Evolutionary conservation across 2,113 vertebrate genomes (phyloP).

Genomic region (Xyliphius kryptos): DNA sequence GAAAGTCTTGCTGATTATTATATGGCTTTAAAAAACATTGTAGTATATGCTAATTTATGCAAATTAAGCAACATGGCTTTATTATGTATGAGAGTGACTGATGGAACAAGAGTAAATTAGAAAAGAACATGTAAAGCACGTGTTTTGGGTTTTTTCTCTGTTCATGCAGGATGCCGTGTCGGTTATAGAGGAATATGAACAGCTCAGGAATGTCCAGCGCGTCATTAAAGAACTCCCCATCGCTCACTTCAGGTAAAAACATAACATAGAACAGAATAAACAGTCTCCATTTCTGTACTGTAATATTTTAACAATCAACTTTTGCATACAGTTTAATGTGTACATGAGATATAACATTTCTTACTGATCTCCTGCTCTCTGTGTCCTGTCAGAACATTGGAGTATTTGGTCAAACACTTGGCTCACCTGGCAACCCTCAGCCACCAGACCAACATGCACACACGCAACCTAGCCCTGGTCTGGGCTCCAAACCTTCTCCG

Average conservation of each 20-base stretch:
- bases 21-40: too few relatives aligned
- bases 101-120: too few relatives aligned
- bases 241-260: constrained; percentile 87
- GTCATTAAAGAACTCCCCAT: constrained; percentile 86
- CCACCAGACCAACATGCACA: constrained; percentile 92
- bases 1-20: too few relatives aligned
- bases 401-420: constrained; percentile 90
- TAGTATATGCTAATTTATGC: too few relatives aligned
- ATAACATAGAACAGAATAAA: too few relatives aligned
- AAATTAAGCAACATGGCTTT: not conserved
- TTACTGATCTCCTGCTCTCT: too few relatives aligned
- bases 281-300: too few relatives aligned
- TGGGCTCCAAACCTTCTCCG: constrained; percentile 98
- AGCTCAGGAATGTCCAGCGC: constrained; percentile 76
- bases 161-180: constrained; percentile 70
- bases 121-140: too few relatives aligned
- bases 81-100: not conserved
- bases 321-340: too few relatives aligned
- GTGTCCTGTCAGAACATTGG: constrained; percentile 84
- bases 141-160: too few relatives aligned
- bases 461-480: constrained; percentile 91
- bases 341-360: too few relatives aligned
- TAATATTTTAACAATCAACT: too few relatives aligned
- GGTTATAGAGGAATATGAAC: constrained; percentile 74
- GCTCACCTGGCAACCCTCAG: constrained; percentile 87